A percentile compares a stretch with the other conserved stretches of the same genome.
These are phyloP conservation scores for Pilophorus perplexus DNA, from an alignment of 2,888 invertebrate genomes.

Conservation along the genomic window DNA sequence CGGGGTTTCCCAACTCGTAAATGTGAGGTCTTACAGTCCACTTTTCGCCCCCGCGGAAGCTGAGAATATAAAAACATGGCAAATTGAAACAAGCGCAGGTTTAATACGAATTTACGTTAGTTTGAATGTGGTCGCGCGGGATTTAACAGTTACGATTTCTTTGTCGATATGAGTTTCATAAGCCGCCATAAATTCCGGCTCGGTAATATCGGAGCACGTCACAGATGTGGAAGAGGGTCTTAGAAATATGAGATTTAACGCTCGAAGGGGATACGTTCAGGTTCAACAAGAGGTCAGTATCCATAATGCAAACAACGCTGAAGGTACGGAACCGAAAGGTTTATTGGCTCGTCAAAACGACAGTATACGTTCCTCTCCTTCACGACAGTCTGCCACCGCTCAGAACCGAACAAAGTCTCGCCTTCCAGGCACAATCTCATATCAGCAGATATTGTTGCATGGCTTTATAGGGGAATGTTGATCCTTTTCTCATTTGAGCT, in stretches of 20 bases:
- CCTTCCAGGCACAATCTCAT: not conserved
- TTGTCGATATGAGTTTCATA: too few species aligned
- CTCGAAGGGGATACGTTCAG: constrained; percentile 6
- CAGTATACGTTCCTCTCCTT: constrained; percentile 2
- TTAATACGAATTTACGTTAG: too few species aligned
- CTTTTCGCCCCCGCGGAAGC: too few species aligned
- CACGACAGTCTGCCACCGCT: not conserved
- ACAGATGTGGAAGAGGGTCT: not conserved
- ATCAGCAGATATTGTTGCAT: constrained; percentile 8
- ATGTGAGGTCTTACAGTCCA: too few species aligned
- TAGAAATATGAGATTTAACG: constrained; percentile 27
- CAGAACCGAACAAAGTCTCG: not conserved
- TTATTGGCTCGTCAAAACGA: constrained; percentile 40
- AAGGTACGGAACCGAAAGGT: constrained; percentile 14
- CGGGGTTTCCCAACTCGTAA: too few species aligned
- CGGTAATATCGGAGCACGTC: not conserved
- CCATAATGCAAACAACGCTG: constrained; percentile 36
- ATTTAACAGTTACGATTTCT: too few species aligned
- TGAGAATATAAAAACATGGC: too few species aligned
- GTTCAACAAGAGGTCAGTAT: constrained; percentile 33
- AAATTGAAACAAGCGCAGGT: too few species aligned
- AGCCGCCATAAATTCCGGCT: not conserved
- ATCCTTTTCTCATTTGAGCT: constrained; percentile 7
- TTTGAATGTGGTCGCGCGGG: too few species aligned
- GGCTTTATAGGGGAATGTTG: constrained; percentile 15